Percentiles rank a stretch among this genome's conserved stretches.
These are phyloP conservation scores for Zalophus californianus DNA, from an alignment of 2,797 vertebrate species.

Conservation along the genomic window DNA sequence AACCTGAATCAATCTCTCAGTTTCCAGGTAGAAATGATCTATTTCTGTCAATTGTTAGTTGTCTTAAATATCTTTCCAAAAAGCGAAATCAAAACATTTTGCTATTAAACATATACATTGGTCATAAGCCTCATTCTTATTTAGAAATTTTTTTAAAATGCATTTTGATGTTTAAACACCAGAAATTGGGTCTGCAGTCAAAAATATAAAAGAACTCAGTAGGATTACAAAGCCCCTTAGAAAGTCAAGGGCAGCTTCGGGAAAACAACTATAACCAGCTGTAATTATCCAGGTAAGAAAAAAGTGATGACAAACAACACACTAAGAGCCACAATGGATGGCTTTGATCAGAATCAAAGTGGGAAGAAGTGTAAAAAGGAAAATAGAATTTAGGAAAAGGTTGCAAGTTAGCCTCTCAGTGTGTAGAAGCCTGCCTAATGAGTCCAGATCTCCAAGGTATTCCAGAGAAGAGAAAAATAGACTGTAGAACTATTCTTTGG, in stretches of 20 bases:
- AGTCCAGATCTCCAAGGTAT: not conserved
- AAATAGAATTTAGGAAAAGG: not conserved
- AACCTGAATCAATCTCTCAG: not conserved
- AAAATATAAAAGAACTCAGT: not conserved
- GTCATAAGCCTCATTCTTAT: not conserved
- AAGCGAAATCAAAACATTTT: constrained; percentile 26
- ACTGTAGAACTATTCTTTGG: not conserved
- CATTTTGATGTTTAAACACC: not conserved
- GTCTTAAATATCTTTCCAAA: constrained; percentile 9
- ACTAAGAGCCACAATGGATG: not conserved
- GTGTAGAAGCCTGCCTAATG: not conserved
- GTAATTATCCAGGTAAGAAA: not conserved
- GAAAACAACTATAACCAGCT: not conserved
- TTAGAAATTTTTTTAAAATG: not conserved
- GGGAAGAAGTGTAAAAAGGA: not conserved
- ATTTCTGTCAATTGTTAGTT: not conserved
- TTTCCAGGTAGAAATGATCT: not conserved
- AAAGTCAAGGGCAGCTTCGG: not conserved
- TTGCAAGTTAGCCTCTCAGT: not conserved
- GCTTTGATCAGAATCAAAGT: not conserved
- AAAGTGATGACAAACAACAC: not conserved
- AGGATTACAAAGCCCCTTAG: not conserved
- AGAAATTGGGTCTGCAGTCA: not conserved
- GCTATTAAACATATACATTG: not conserved
- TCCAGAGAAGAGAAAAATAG: not conserved